Evolutionary conservation across 92 coral and sea anemone genomes (phyloP).

Genomic region (Palythoa grandiflora): DNA sequence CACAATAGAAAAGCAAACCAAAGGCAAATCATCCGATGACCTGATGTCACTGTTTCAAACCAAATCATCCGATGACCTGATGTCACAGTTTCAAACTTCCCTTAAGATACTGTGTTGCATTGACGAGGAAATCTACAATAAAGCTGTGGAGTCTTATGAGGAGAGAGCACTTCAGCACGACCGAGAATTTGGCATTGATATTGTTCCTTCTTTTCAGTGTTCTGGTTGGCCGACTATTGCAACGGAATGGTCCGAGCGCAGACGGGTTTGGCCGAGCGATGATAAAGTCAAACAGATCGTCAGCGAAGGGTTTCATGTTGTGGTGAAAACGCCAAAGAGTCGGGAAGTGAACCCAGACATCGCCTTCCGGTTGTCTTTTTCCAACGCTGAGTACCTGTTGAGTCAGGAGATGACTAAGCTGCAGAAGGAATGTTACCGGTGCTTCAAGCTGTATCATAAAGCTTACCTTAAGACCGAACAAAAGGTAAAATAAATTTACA

Average conservation of each 20-base stretch:
- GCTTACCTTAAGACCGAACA: slow-evolving; percentile 47
- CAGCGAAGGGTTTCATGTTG: too few relatives aligned
- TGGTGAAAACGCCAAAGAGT: slow-evolving; percentile 65
- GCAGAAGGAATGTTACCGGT: slow-evolving; percentile 80
- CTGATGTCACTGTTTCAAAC: too few relatives aligned
- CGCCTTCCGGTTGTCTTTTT: slow-evolving; percentile 83
- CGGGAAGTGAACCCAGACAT: slow-evolving; percentile 56
- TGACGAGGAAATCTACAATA: background rate
- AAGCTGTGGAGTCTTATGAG: too few relatives aligned
- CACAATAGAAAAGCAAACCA: background rate
- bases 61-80: too few relatives aligned
- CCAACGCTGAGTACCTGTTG: slow-evolving; percentile 77
- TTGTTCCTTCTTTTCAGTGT: slow-evolving; percentile 77
- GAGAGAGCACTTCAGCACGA: too few relatives aligned
- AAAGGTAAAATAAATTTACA: background rate
- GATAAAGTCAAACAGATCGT: too few relatives aligned
- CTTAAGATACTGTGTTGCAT: background rate
- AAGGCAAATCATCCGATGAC: background rate
- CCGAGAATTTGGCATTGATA: slow-evolving; percentile 70
- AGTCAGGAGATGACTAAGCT: slow-evolving; percentile 68
- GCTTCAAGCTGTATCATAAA: slow-evolving; percentile 68
- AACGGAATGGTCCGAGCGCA: too few relatives aligned
- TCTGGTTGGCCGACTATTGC: too few relatives aligned
- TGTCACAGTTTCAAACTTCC: background rate
- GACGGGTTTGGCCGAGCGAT: slow-evolving; percentile 78